Base-by-base conservation (phyloP, 2,888 invertebrate genomes). In the Euclidia mi region DNA sequence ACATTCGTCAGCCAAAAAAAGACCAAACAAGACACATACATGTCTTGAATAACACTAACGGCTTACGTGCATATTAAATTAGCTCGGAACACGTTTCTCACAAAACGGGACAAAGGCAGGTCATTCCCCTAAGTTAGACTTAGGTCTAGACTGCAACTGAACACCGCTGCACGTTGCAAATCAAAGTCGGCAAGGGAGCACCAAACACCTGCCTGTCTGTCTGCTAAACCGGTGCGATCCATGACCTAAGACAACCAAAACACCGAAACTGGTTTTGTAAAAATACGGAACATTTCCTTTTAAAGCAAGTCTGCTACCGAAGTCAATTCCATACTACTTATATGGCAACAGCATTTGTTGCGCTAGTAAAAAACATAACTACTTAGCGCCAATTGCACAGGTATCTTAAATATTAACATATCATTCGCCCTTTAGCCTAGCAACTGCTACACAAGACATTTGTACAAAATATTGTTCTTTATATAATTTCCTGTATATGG, bases 191-290 rank as follows among this genome's bases (percentile, higher is more conserved):
- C 9, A 9, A 43, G 25, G 20, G 32, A 11, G 7, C 15, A 9
- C 1, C 46, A 46, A 4, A 12, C 67, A 76, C 59, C 62, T 70
- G 74, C 59, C 50, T 6, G 52, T 47, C 49, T 48, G 48, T 45
- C 46, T 40, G 31, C 41, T 7, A 38, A 60, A 57, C 59, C 44
- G 45, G 56, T 52, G 49, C 9, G 14, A 14, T 25, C 42, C 58
- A 63, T 75, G 67, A 74, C 77, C 65, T 74, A 68, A 38, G 55
- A 47, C 37, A 25, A 20, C 40, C 37, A 44, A 49, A 56, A 48
- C 10, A 12, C 43, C 4, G 4, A 57, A 70, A 74, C 71, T 51
- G n/a, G 70, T 69, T 73, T 47, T 41, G 32, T 37, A 56, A 51
- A 58, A 60, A 44, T 38, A 35, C 15, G 18, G 10, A 42, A 56